Evolutionary conservation across 2,888 invertebrate genomes (phyloP).

Genomic region (Lasioglossum calceatum): DNA sequence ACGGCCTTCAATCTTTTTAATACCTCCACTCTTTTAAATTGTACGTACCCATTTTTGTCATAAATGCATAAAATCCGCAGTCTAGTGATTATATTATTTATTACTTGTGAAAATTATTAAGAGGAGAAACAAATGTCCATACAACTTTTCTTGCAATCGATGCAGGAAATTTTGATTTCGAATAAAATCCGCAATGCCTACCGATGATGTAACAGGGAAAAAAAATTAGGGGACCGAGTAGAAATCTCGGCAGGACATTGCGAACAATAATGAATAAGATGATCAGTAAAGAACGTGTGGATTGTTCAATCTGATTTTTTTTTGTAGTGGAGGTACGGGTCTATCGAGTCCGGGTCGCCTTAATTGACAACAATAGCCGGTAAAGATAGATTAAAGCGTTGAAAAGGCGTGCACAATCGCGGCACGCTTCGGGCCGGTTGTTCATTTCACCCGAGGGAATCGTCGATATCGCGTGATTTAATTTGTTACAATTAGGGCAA

Average conservation of each 20-base stretch:
- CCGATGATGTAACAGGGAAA: too few relatives aligned
- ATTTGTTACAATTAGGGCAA: slow-evolving; percentile 82
- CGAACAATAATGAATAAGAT: not conserved
- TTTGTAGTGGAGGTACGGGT: not conserved
- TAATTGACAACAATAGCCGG: slow-evolving; percentile 60
- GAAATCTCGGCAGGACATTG: not conserved
- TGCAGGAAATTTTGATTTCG: too few relatives aligned
- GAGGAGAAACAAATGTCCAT: too few relatives aligned
- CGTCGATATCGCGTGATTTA: slow-evolving; percentile 80
- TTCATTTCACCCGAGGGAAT: slow-evolving; percentile 66
- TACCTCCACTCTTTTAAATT: too few relatives aligned
- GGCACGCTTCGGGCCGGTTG: slow-evolving; percentile 60
- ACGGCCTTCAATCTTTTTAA: too few relatives aligned
- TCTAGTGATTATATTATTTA: too few relatives aligned
- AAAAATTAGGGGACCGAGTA: not conserved
- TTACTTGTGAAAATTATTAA: too few relatives aligned
- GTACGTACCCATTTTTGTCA: too few relatives aligned
- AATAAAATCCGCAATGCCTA: too few relatives aligned
- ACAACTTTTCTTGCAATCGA: too few relatives aligned
- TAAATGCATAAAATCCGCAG: too few relatives aligned
- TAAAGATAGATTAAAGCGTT: slow-evolving; percentile 49
- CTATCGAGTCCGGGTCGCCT: slow-evolving; percentile 11
- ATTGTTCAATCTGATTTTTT: not conserved
- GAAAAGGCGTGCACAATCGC: slow-evolving; percentile 68
- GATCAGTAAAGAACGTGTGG: not conserved